Conservation (phyloP, 2,797 vertebrate species). For the Falco cherrug region DNA sequence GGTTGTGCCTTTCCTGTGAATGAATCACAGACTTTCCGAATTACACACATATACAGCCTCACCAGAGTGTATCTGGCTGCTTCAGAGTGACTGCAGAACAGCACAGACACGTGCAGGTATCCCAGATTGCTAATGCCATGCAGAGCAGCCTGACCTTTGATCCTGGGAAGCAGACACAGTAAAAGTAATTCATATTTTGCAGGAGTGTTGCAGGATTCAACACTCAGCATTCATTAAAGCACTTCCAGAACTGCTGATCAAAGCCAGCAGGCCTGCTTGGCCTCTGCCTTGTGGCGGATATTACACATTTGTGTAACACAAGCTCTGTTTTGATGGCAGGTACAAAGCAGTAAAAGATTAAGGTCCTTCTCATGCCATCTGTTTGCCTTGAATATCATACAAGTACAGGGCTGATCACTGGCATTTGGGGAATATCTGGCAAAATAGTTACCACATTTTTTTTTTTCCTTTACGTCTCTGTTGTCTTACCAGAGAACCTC, state of each 20-base stretch:
- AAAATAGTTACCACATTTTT: background rate
- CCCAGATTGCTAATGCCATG: background rate
- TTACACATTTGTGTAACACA: conserved; percentile 15
- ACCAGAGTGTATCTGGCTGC: background rate
- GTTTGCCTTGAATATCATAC: background rate
- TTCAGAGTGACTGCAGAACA: background rate
- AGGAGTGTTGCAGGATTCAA: conserved; percentile 18
- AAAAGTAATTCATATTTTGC: conserved; percentile 5
- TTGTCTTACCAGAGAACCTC: conserved; percentile 78
- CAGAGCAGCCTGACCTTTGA: background rate
- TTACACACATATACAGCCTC: background rate
- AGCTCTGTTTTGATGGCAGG: conserved; percentile 11
- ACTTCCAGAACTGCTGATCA: conserved; percentile 28
- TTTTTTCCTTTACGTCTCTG: background rate
- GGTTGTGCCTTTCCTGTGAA: background rate
- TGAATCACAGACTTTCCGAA: background rate
- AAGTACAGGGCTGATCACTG: background rate
- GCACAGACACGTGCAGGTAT: background rate
- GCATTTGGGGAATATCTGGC: background rate
- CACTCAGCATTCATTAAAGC: conserved; percentile 24
- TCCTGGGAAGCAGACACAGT: background rate
- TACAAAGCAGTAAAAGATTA: conserved; percentile 1
- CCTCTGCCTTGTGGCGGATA: background rate
- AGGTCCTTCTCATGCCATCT: background rate
- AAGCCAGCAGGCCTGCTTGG: conserved; percentile 24